Base-by-base conservation (phyloP, 2,113 vertebrate species). In the Calidris pygmaea region DNA sequence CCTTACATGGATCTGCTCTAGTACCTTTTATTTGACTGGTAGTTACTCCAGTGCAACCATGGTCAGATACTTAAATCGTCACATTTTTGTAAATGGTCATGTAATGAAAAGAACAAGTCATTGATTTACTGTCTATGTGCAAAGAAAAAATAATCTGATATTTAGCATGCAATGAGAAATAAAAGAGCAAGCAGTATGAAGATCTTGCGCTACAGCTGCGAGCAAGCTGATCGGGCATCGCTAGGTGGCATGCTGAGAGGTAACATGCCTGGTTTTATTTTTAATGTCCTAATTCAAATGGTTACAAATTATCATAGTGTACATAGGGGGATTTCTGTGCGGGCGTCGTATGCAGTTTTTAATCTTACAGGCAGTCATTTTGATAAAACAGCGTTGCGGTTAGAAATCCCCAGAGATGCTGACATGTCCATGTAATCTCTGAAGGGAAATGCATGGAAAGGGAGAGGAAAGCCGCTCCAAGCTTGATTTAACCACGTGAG, bases 391-490 rank as follows among this genome's bases (percentile, higher is more conserved):
- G 53, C 7, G 0, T 17, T 74, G 56, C 0, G 3, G 62, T 92
- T 86, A 89, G 83, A 93, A 90, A 79, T 80, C 87, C 48, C 58
- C 59, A 8, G 89, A 60, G 77, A 82, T 73, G 71, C 84, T 85
- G 81, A 50, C 58, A 59, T 0, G 26, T 81, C 90, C 67, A 3
- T 63, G 84, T 85, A 92, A 68, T 66, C 17, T 84, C 60, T 72
- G 76, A 78, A 91, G 84, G 86, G 62, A 91, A 85, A 76, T 9
- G 10, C 32, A 11, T 22, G 41, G 39, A 89, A 73, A 70, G 32
- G 41, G 58, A 92, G 70, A 92, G 73, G 83, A 91, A 73, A 82
- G 68, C 77, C 4, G 3, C 74, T 87, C 55, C 50, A 47, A 91
- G 74, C 92, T 91, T 85, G 74, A 70, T 91, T 78, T 87, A 89